Conservation (phyloP, 2,888 invertebrate species). For the Malthinus seriepunctatus region DNA sequence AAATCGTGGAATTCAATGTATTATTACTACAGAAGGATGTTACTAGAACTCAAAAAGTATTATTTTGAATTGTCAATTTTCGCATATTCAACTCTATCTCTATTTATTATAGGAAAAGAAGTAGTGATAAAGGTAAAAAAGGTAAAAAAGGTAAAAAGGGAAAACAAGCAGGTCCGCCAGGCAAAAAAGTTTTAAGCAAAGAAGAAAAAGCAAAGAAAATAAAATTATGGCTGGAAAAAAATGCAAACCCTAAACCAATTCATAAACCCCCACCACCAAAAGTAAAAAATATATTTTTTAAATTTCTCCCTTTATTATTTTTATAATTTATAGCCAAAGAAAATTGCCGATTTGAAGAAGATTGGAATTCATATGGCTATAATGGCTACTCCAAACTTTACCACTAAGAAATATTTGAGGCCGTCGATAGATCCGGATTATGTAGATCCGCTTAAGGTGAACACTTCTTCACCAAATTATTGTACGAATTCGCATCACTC, state of each 20-base stretch:
- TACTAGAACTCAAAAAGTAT: conserved; percentile 8
- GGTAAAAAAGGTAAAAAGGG: conserved; percentile 3
- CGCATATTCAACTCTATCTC: not conserved
- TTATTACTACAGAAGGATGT: conserved; percentile 28
- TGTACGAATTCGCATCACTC: too few relatives aligned
- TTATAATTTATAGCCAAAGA: conserved; percentile 9
- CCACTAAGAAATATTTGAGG: conserved; percentile 22
- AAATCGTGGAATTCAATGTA: conserved; percentile 31
- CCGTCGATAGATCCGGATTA: conserved; percentile 31
- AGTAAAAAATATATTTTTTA: conserved; percentile 26
- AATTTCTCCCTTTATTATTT: not conserved
- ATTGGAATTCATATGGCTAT: conserved; percentile 16
- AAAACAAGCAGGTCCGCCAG: conserved; percentile 2
- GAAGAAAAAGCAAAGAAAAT: conserved; percentile 35
- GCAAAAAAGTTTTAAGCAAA: conserved; percentile 5
- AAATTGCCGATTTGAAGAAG: conserved; percentile 22
- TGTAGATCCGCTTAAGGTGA: conserved; percentile 22
- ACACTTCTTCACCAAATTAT: not conserved
- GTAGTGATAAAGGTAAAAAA: conserved; percentile 8
- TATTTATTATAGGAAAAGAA: conserved; percentile 6
- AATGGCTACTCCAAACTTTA: conserved; percentile 26
- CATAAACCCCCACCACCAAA: conserved; percentile 26
- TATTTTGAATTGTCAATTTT: not conserved
- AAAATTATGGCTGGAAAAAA: conserved; percentile 37
- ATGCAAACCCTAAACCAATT: conserved; percentile 45